These are phyloP conservation scores for Diplolepis rosae DNA, from an alignment of 2,888 invertebrate species.

Conservation along the genomic window DNA sequence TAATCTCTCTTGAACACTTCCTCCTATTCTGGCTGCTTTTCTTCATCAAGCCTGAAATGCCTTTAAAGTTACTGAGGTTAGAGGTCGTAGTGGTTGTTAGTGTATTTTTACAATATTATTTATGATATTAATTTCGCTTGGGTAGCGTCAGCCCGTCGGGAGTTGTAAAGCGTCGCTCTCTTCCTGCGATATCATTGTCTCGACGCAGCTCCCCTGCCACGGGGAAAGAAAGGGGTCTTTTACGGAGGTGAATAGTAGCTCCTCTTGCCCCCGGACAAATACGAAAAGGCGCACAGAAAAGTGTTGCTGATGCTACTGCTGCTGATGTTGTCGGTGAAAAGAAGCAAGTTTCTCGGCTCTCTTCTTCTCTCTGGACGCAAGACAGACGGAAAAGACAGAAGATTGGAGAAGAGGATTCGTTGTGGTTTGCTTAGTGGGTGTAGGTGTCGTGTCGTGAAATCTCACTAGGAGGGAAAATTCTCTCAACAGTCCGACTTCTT, in stretches of 20 bases:
- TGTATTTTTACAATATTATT: slow-evolving; percentile 72
- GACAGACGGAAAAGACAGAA: slow-evolving; percentile 49
- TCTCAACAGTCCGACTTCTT: slow-evolving; percentile 38
- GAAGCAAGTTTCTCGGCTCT: slow-evolving; percentile 56
- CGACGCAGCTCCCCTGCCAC: slow-evolving; percentile 55
- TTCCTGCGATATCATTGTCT: slow-evolving; percentile 72
- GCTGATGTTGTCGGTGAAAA: slow-evolving; percentile 60
- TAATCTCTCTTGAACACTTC: background rate
- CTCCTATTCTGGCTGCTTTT: background rate
- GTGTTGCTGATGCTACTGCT: slow-evolving; percentile 34
- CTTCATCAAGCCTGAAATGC: slow-evolving; percentile 23
- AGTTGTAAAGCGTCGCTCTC: slow-evolving; percentile 71
- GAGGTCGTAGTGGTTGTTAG: slow-evolving; percentile 40
- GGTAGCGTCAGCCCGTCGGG: slow-evolving; percentile 65
- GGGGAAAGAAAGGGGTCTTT: slow-evolving; percentile 67
- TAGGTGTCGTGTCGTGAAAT: slow-evolving; percentile 57
- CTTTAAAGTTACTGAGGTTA: slow-evolving; percentile 24
- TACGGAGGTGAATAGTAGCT: slow-evolving; percentile 67
- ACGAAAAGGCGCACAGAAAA: slow-evolving; percentile 43
- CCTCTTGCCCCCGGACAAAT: slow-evolving; percentile 49
- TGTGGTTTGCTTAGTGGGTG: slow-evolving; percentile 33
- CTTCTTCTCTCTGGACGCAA: slow-evolving; percentile 35
- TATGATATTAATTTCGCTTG: slow-evolving; percentile 73
- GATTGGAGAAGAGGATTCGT: slow-evolving; percentile 23
- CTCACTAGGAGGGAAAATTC: slow-evolving; percentile 55